These are phyloP conservation scores for Heliornis fulica DNA, from an alignment of 2,113 vertebrate genomes.

Conservation along the genomic window DNA sequence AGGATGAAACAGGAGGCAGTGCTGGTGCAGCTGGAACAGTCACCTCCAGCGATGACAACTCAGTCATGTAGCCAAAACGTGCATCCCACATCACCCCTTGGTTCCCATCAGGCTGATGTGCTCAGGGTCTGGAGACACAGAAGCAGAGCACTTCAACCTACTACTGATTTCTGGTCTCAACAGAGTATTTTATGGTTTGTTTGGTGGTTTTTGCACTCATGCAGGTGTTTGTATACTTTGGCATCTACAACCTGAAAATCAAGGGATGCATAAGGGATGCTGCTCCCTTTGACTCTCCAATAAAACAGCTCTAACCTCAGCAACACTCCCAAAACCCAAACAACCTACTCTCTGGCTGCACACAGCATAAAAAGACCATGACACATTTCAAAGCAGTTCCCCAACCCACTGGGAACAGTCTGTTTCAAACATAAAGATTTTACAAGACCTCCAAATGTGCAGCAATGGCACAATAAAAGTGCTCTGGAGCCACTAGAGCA, in stretches of 20 bases:
- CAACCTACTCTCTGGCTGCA: background rate
- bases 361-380: background rate
- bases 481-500: background rate
- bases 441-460: background rate
- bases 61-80: background rate
- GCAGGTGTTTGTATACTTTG: background rate
- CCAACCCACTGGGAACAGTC: background rate
- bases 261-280: background rate
- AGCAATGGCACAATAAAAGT: background rate
- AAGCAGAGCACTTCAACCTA: background rate
- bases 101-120: too few species aligned
- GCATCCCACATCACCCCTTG: background rate
- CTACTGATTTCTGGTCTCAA: background rate
- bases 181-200: background rate
- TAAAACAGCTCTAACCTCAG: background rate
- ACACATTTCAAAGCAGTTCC: background rate
- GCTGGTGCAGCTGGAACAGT: background rate
- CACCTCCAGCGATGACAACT: background rate
- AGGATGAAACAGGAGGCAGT: background rate
- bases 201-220: background rate
- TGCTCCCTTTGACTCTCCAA: background rate
- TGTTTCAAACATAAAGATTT: background rate
- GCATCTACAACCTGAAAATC: background rate
- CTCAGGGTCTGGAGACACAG: background rate
- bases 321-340: background rate